These are phyloP conservation scores for Euwallacea fornicatus DNA, from an alignment of 1,140 invertebrate species.

Conservation along the genomic window DNA sequence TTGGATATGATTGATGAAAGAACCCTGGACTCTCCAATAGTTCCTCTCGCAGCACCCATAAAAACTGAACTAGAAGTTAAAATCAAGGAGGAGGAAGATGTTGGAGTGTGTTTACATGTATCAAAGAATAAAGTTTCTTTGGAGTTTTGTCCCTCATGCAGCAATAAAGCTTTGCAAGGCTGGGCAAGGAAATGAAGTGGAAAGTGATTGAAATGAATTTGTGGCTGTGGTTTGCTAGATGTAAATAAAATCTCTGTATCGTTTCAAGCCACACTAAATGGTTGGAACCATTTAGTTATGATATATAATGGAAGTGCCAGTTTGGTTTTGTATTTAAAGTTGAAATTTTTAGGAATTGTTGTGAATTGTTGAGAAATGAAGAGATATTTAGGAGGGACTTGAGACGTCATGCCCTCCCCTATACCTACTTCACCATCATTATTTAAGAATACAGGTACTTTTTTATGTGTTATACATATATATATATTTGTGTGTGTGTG, in stretches of 20 bases:
- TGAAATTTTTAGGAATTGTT: constrained; percentile 1
- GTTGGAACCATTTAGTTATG: constrained; percentile 17
- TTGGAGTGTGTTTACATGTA: constrained; percentile 60
- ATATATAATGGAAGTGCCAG: constrained; percentile 1
- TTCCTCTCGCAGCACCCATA: constrained; percentile 42
- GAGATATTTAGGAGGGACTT: constrained; percentile 26
- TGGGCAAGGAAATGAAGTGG: constrained; percentile 35
- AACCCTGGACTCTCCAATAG: constrained; percentile 23
- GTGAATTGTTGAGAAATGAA: constrained; percentile 16
- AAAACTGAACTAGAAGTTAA: constrained; percentile 13
- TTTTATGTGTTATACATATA: not conserved
- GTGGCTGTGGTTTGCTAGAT: not conserved
- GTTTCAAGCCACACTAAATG: not conserved
- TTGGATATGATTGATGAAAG: constrained; percentile 36
- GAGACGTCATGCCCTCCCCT: constrained; percentile 18
- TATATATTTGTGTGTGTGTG: no score
- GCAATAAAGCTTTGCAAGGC: constrained; percentile 46
- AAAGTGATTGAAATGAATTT: not conserved
- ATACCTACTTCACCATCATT: constrained; percentile 21
- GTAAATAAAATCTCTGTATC: constrained; percentile 20
- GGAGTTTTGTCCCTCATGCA: constrained; percentile 58
- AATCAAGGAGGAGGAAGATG: constrained; percentile 35
- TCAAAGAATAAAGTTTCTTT: constrained; percentile 58
- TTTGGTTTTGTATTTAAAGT: constrained; percentile 29
- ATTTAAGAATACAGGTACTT: constrained; percentile 28